Percentiles rank a stretch among this genome's conserved stretches.
These are phyloP conservation scores for Drosophila kurseongensis DNA, from an alignment of 1,140 invertebrate genomes.

Conservation along the genomic window DNA sequence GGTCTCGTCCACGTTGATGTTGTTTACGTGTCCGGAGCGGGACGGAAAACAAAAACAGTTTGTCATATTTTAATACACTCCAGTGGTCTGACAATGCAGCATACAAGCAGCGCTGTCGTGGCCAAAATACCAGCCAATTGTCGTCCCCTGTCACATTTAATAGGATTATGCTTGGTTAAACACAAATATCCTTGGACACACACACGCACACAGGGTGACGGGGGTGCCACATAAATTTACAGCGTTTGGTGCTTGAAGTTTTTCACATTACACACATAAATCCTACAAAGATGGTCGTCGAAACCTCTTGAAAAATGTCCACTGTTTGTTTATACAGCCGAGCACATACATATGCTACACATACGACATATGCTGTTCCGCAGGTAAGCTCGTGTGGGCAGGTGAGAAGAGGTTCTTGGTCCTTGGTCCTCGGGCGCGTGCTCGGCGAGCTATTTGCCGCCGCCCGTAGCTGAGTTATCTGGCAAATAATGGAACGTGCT, in stretches of 20 bases:
- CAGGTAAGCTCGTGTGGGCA: constrained; percentile 31
- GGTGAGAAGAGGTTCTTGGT: constrained; percentile 27
- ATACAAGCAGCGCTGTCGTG: constrained; percentile 40
- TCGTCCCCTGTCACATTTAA: constrained; percentile 79
- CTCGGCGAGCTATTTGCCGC: constrained; percentile 62
- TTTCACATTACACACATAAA: constrained; percentile 79
- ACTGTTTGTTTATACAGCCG: constrained; percentile 61
- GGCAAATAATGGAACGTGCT: constrained; percentile 81
- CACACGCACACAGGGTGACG: constrained; percentile 3
- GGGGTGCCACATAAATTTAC: constrained; percentile 71
- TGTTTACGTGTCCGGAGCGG: constrained; percentile 32
- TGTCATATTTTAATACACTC: constrained; percentile 79
- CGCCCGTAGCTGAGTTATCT: constrained; percentile 80
- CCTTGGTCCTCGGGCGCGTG: constrained; percentile 66
- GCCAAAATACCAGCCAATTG: constrained; percentile 73
- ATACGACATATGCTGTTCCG: constrained; percentile 1
- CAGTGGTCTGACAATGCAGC: constrained; percentile 58
- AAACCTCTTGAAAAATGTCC: constrained; percentile 75
- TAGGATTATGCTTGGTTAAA: constrained; percentile 79
- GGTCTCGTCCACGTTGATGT: not conserved
- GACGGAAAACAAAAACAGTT: constrained; percentile 63
- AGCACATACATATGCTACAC: constrained; percentile 22
- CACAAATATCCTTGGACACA: constrained; percentile 65
- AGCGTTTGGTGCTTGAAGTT: constrained; percentile 72
- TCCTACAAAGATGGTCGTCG: constrained; percentile 66